phyloP scores from a whole-genome alignment of 2,113 vertebrate genomes.

The Myotis yumanensis region DNA sequence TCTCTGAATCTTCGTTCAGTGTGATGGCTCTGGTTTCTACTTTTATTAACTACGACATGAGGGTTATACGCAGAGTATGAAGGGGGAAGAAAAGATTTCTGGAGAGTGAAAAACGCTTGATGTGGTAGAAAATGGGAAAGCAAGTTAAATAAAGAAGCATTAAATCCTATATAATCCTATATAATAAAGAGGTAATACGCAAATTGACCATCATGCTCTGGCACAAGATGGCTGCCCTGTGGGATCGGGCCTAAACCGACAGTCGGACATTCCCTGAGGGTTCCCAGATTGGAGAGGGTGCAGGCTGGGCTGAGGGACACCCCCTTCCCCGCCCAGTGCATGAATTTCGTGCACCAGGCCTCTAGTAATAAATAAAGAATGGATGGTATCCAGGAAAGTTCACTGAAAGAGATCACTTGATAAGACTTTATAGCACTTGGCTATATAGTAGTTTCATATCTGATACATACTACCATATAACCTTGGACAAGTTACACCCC shows the following conservation, averaged over 20 bases:
- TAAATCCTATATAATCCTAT: background rate
- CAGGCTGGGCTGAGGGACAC: too few species aligned
- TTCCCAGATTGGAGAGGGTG: too few species aligned
- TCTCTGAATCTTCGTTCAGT: background rate
- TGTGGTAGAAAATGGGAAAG: conserved; percentile 26
- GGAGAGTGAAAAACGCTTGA: background rate
- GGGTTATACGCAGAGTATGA: background rate
- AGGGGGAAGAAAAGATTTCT: background rate
- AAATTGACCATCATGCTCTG: too few species aligned
- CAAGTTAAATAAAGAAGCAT: conserved; percentile 42
- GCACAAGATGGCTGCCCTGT: too few species aligned
- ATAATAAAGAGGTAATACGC: background rate
- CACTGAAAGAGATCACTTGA: background rate
- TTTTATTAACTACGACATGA: conserved; percentile 32
- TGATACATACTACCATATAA: conserved; percentile 23
- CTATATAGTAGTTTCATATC: background rate
- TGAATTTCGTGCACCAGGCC: too few species aligned
- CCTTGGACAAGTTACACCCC: background rate
- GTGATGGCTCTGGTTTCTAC: background rate
- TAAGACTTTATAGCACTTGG: background rate
- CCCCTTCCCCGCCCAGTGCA: too few species aligned
- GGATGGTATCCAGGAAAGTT: conserved; percentile 10
- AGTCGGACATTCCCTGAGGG: too few species aligned
- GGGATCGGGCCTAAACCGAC: too few species aligned
- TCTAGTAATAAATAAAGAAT: background rate